A percentile compares a stretch with the other conserved stretches of the same genome.
Evolutionary conservation across 2,797 vertebrate genomes (phyloP).

Genomic region (Artibeus lituratus): DNA sequence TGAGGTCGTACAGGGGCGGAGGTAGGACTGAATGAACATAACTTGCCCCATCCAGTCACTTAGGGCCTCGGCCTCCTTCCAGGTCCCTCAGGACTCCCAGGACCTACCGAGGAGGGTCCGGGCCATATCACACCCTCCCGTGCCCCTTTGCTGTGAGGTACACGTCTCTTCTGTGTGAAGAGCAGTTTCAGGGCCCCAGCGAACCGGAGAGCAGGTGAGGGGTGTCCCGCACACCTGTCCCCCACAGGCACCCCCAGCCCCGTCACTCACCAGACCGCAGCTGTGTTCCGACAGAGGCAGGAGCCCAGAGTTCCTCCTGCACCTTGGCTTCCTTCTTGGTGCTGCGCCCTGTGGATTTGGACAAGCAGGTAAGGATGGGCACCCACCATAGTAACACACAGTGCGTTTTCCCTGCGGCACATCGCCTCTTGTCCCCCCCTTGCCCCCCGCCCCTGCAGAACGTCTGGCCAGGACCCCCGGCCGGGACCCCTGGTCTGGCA

Average conservation of each 20-base stretch:
- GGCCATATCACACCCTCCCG: background rate
- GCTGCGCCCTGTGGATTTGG: background rate
- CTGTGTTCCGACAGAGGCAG: accelerated
- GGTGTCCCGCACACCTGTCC: background rate
- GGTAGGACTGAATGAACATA: background rate
- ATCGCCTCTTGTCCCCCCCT: background rate
- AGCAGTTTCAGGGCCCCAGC: background rate
- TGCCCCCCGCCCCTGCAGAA: background rate
- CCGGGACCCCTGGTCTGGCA: background rate
- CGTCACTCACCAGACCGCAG: too few species aligned
- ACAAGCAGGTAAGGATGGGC: background rate
- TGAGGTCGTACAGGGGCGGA: background rate
- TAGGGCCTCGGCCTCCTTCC: background rate
- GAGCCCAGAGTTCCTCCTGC: too few species aligned
- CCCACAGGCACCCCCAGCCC: background rate
- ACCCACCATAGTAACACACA: background rate
- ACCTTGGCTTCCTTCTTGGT: background rate
- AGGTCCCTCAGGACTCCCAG: background rate
- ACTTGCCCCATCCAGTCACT: background rate
- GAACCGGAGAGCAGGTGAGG: background rate
- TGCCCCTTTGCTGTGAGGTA: background rate
- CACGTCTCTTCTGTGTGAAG: background rate
- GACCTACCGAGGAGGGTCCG: background rate
- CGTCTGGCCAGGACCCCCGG: background rate
- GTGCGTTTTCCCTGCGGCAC: background rate